phyloP scores from a whole-genome alignment of 53 echinoderm and acorn worm species.

The Arbacia lixula region DNA sequence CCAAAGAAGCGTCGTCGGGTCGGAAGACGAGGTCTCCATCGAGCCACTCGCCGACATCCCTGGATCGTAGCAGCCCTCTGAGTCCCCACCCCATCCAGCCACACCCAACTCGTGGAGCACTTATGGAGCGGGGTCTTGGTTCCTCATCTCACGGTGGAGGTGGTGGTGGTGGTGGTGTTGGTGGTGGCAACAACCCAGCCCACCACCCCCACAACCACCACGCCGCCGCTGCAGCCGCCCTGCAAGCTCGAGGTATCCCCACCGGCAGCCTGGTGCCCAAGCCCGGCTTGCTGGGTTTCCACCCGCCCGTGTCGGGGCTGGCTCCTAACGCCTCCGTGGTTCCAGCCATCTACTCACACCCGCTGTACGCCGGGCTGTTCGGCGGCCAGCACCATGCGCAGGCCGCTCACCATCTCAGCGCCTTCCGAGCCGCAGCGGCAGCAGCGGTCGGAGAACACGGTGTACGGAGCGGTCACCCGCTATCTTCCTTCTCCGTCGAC shows the following conservation, averaged over 20 bases:
- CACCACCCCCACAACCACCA: slow-evolving; percentile 18
- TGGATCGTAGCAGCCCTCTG: slow-evolving; percentile 56
- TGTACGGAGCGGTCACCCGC: slow-evolving; percentile 67
- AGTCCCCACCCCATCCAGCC: slow-evolving; percentile 62
- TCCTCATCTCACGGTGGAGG: not conserved
- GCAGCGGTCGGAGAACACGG: slow-evolving; percentile 74
- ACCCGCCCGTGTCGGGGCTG: slow-evolving; percentile 70
- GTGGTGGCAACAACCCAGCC: slow-evolving; percentile 29
- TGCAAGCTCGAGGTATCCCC: slow-evolving; percentile 62
- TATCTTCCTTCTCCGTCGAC: slow-evolving; percentile 81
- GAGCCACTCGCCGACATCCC: slow-evolving; percentile 32
- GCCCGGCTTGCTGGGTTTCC: slow-evolving; percentile 84
- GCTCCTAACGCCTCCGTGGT: slow-evolving; percentile 69
- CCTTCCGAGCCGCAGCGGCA: slow-evolving; percentile 85
- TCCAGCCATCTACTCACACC: slow-evolving; percentile 97
- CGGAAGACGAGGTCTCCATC: slow-evolving; percentile 56
- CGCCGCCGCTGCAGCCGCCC: slow-evolving; percentile 61
- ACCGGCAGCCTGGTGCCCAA: slow-evolving; percentile 87
- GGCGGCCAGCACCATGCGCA: slow-evolving; percentile 84
- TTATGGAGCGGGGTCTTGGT: slow-evolving; percentile 44
- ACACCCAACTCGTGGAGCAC: slow-evolving; percentile 31
- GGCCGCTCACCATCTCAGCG: slow-evolving; percentile 76
- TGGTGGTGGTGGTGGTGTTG: slow-evolving; percentile 26
- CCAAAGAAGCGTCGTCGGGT: slow-evolving; percentile 66
- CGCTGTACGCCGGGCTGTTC: slow-evolving; percentile 83